These are phyloP conservation scores for Lamellibrachia luymesi DNA, from an alignment of 1,140 invertebrate genomes.

Conservation along the genomic window DNA sequence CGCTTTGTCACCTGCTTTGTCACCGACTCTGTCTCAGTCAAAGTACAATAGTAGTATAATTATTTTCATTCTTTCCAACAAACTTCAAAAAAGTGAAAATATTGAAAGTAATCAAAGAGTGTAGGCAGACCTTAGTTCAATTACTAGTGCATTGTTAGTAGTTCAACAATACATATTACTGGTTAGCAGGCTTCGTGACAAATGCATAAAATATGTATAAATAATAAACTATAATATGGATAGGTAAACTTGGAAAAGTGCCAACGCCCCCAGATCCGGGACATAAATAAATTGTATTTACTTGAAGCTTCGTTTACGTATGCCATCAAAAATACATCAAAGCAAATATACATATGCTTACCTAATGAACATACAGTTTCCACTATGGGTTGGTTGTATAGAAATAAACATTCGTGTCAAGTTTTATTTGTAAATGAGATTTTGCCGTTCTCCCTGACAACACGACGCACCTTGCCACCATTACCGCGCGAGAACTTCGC, in stretches of 20 bases:
- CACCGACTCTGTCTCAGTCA: too few relatives aligned
- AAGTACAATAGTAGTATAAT: too few relatives aligned
- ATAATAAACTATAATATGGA: not conserved
- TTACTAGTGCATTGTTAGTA: not conserved
- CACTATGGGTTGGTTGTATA: not conserved
- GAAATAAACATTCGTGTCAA: not conserved
- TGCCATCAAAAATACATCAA: not conserved
- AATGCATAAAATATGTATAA: not conserved
- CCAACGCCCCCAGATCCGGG: slow-evolving; percentile 1
- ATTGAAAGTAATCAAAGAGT: too few relatives aligned
- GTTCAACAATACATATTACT: not conserved
- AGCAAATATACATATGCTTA: not conserved
- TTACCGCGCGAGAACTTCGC: not conserved
- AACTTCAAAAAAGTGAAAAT: too few relatives aligned
- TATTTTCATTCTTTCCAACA: too few relatives aligned
- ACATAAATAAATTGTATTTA: not conserved
- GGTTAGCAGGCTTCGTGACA: not conserved
- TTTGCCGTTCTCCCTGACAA: slow-evolving; percentile 1
- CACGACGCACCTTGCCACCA: slow-evolving; percentile 15
- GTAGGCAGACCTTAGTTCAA: too few relatives aligned
- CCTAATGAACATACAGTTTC: not conserved
- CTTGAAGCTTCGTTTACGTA: not conserved
- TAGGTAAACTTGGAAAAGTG: not conserved
- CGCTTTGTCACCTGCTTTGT: too few relatives aligned
- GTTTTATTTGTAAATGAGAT: not conserved